Evolutionary conservation across 2,113 vertebrate genomes (phyloP).

Genomic region (Xiphorhynchus elegans): DNA sequence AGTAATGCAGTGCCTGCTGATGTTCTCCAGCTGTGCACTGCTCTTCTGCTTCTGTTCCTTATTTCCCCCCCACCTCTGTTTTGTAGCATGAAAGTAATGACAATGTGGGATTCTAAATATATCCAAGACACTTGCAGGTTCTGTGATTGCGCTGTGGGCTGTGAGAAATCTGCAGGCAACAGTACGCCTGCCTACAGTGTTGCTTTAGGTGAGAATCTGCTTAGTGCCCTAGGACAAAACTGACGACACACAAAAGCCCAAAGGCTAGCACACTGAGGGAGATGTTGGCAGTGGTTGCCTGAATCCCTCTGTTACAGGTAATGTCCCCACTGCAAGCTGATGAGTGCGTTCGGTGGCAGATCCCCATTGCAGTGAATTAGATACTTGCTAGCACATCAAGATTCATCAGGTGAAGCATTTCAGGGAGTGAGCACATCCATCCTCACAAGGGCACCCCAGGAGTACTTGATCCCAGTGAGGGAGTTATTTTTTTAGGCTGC

Average conservation of each 20-base stretch:
- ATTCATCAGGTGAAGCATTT: background rate
- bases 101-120: slow-evolving; percentile 38
- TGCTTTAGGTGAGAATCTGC: slow-evolving; percentile 5
- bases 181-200: background rate
- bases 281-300: background rate
- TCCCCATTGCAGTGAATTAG: background rate
- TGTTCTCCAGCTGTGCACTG: slow-evolving; percentile 39
- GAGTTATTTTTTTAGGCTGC: background rate
- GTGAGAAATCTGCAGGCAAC: slow-evolving; percentile 20
- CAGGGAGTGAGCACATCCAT: background rate
- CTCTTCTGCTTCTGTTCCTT: slow-evolving; percentile 28
- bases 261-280: background rate
- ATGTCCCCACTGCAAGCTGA: background rate
- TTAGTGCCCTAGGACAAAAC: background rate
- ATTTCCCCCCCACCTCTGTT: background rate
- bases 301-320: background rate
- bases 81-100: slow-evolving; percentile 24
- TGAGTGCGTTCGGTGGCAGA: background rate
- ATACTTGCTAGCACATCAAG: background rate
- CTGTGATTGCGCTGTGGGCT: background rate
- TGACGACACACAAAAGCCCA: background rate
- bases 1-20: background rate
- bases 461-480: background rate
- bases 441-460: background rate
- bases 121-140: background rate